phyloP scores from a whole-genome alignment of 2,797 vertebrate genomes.

The Remorina albescens region DNA sequence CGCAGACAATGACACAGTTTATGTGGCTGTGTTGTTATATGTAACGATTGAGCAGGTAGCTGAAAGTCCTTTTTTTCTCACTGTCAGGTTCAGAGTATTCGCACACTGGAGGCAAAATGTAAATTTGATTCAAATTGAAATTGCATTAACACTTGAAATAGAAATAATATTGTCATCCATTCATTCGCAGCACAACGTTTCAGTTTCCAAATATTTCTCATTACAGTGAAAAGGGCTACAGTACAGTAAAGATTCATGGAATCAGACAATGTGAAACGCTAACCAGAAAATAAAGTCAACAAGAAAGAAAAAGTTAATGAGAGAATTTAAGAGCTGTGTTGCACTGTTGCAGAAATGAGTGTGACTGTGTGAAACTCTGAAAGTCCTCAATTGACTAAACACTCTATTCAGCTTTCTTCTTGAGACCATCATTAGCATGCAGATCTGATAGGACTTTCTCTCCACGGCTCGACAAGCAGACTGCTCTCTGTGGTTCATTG shows the following conservation, averaged over 20 bases:
- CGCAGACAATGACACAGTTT: too few species aligned
- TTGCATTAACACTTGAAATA: not conserved
- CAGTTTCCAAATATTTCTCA: not conserved
- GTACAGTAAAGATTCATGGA: not conserved
- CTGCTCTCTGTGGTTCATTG: not conserved
- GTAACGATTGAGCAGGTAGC: not conserved
- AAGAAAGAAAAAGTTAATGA: conserved; percentile 9
- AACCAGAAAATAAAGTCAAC: not conserved
- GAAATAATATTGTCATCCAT: not conserved
- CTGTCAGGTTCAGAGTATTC: not conserved
- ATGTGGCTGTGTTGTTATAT: not conserved
- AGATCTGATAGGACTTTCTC: not conserved
- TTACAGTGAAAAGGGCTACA: not conserved
- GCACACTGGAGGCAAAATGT: not conserved
- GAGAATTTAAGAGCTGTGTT: not conserved
- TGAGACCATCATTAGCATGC: conserved; percentile 10
- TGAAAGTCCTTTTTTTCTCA: too few species aligned
- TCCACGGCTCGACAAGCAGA: not conserved
- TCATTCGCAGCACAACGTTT: not conserved
- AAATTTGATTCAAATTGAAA: not conserved
- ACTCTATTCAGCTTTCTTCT: conserved; percentile 5
- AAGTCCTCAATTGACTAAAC: conserved; percentile 12
- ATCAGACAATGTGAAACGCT: conserved; percentile 10
- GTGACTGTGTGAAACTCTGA: conserved; percentile 5
- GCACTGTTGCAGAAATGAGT: not conserved